These are phyloP conservation scores for Actenoides hombroni DNA, from an alignment of 2,113 vertebrate species.

Conservation along the genomic window DNA sequence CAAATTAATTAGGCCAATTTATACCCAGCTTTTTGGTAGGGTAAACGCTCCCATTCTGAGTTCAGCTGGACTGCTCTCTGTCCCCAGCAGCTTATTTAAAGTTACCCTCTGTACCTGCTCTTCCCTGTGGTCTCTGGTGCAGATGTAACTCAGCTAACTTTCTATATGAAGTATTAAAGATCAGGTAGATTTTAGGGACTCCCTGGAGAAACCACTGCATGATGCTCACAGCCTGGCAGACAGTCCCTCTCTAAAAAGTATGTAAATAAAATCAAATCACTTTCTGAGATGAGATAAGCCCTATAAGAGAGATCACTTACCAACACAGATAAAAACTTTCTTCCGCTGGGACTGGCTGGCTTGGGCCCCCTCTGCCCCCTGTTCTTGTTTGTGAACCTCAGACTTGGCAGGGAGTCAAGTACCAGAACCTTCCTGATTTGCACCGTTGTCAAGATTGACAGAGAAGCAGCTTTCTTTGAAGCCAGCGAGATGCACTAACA, in stretches of 20 bases:
- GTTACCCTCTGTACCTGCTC: background rate
- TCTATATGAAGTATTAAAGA: background rate
- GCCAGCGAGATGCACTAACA: background rate
- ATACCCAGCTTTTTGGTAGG: background rate
- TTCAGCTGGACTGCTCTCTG: background rate
- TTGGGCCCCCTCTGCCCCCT: background rate
- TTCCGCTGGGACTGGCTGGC: background rate
- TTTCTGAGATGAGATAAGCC: background rate
- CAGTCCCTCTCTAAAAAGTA: background rate
- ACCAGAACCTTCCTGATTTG: background rate
- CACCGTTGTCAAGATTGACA: background rate
- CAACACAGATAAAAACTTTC: background rate
- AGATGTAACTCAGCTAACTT: background rate
- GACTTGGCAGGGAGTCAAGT: rapidly evolving
- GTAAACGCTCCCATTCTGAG: background rate
- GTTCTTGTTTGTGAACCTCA: background rate
- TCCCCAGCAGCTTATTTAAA: background rate
- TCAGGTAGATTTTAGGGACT: background rate
- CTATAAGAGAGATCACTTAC: background rate
- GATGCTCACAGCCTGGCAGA: background rate
- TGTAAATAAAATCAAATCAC: background rate
- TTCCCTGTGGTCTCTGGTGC: background rate
- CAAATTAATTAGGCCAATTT: background rate
- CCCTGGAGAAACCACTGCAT: background rate
- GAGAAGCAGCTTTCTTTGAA: background rate